Conservation (phyloP, 1,140 invertebrate species). For the Pogonomyrmex barbatus region DNA sequence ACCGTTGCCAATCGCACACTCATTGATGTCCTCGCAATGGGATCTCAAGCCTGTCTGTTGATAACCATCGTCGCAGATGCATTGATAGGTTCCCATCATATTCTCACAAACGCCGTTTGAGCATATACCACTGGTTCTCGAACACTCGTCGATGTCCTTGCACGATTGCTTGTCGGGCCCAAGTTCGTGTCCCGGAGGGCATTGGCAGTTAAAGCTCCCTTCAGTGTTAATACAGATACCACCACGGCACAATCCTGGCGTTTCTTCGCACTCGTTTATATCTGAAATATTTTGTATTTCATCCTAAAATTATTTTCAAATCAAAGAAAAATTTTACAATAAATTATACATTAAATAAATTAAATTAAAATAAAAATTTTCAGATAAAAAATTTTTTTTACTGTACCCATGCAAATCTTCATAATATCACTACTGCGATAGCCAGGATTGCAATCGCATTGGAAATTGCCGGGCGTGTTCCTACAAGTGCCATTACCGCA, state of each 20-base stretch:
- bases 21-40: conserved; percentile 89
- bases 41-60: conserved; percentile 89
- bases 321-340: background rate
- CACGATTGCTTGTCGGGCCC: conserved; percentile 88
- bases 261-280: conserved; percentile 91
- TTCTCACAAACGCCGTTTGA: conserved; percentile 95
- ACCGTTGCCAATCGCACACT: conserved; percentile 88
- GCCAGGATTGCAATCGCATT: conserved; percentile 92
- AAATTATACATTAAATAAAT: background rate
- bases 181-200: conserved; percentile 89
- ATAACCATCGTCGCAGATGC: conserved; percentile 94
- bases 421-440: conserved; percentile 92
- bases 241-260: conserved; percentile 89
- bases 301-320: background rate
- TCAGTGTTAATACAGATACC: conserved; percentile 89
- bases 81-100: conserved; percentile 94
- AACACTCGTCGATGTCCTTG: conserved; percentile 90
- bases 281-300: conserved; percentile 84
- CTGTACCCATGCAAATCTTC: conserved; percentile 93
- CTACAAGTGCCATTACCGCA: conserved; percentile 94
- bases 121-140: conserved; percentile 93
- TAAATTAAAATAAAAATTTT: background rate
- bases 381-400: background rate
- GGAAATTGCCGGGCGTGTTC: conserved; percentile 93
- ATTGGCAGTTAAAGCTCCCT: conserved; percentile 88